These are phyloP conservation scores for Oncorhynchus gorbuscha DNA, from an alignment of 2,113 vertebrate species.

Conservation along the genomic window DNA sequence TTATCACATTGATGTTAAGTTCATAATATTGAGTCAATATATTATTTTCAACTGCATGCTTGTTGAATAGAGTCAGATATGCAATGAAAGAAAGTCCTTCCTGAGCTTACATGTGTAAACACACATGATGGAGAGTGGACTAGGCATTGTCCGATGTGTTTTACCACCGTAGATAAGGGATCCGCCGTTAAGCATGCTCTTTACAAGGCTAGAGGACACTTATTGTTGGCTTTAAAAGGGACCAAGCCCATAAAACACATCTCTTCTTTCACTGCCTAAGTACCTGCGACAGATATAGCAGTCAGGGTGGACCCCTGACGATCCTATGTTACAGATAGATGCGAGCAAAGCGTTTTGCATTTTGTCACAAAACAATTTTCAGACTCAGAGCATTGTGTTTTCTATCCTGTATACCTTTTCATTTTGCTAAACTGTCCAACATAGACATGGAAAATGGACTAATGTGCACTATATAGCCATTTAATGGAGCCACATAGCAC, in stretches of 20 bases:
- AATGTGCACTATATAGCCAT: too few relatives aligned
- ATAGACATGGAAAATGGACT: too few relatives aligned
- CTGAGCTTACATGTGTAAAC: slow-evolving; percentile 42
- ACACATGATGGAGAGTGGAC: slow-evolving; percentile 37
- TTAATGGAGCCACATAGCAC: too few relatives aligned
- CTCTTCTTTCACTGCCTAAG: background rate
- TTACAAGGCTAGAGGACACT: slow-evolving; percentile 34
- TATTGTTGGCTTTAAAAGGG: slow-evolving; percentile 1
- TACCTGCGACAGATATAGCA: too few relatives aligned
- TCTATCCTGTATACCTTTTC: too few relatives aligned
- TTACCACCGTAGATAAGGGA: slow-evolving; percentile 56
- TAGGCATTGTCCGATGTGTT: slow-evolving; percentile 51
- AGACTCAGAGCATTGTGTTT: too few relatives aligned
- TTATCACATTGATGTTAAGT: too few relatives aligned
- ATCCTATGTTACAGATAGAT: too few relatives aligned
- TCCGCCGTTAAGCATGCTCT: slow-evolving; percentile 57
- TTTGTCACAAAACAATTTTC: too few relatives aligned
- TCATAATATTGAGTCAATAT: background rate
- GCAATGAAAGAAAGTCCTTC: slow-evolving; percentile 1
- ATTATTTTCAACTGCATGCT: background rate
- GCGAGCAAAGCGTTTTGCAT: too few relatives aligned
- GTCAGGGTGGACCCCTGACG: too few relatives aligned
- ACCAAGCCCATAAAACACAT: slow-evolving; percentile 46
- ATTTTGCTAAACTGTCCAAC: too few relatives aligned
- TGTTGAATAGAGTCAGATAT: background rate